Evolutionary conservation across 2,888 invertebrate species (phyloP), one percentile per base, ranked within the genome.

Genomic region (Xestia rhomboidea): DNA sequence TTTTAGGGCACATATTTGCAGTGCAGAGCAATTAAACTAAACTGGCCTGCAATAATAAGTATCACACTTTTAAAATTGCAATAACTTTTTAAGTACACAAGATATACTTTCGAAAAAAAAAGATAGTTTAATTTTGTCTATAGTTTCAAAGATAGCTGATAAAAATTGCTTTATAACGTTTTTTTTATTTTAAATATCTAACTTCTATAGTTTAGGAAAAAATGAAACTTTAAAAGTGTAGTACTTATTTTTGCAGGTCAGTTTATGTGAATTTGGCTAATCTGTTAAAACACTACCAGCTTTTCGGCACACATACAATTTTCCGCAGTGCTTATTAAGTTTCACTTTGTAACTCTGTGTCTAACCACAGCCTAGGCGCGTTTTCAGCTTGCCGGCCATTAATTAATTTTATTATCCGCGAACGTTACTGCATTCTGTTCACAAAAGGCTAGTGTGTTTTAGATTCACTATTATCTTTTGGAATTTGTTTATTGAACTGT

Each of bases 391-490:
- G 74, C 73, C 80, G 51, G 67, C 72, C 72, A 73, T 85, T 80
- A 73, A 76, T 82, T 77, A 80, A 80, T 85, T 85, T 72, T 71
- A 75, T 86, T 84, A 84, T 84, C 68, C 60, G 38, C 64, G 57
- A 68, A 66, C 74, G 64, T 72, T 69, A 60, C 60, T 70, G 74
- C 60, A 77, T 74, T 76, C 60, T 51, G 67, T 69, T 79, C n/a
- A 54, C 41, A 67, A 21, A 66, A 49, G 68, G 62, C 57, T 44
- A 60, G 69, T 57, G 69, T 57, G 21, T 66, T 75, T 44, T 51
- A 34, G 27, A 27, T 64, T 27, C 38, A 63, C 13, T 30, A 7
- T 70, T 38, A n/a, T 73, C 21, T 57, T 62, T 67, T 69, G 54
- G 24, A 18, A 44, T 54, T 21, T 60, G 38, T 63, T 46, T 57